Evolutionary conservation across 1,140 invertebrate genomes (phyloP).

Genomic region (Drosophila nikananu): DNA sequence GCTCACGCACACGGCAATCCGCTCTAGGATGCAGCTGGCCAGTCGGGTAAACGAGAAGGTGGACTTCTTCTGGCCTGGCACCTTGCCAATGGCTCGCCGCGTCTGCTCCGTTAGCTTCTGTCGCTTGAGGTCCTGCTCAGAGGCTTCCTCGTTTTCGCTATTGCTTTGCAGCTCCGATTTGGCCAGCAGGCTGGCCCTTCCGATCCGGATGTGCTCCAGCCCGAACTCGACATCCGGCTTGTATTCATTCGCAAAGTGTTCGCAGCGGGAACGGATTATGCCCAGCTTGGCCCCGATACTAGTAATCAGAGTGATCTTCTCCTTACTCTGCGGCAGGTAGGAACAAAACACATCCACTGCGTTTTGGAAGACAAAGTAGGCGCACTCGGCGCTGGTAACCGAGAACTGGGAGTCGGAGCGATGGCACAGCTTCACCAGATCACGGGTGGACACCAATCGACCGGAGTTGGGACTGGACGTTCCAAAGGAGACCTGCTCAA

Average conservation of each 20-base stretch:
- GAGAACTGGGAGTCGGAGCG: constrained; percentile 91
- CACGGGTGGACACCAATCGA: constrained; percentile 92
- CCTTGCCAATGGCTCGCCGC: constrained; percentile 29
- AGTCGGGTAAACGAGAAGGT: constrained; percentile 93
- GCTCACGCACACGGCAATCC: constrained; percentile 92
- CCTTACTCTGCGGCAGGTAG: constrained; percentile 86
- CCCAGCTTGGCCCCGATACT: constrained; percentile 93
- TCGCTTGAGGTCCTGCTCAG: constrained; percentile 54
- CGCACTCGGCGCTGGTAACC: constrained; percentile 90
- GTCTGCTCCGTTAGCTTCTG: constrained; percentile 56
- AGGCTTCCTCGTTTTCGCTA: constrained; percentile 9
- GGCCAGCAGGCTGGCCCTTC: constrained; percentile 86
- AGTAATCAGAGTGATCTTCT: constrained; percentile 89
- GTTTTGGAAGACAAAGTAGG: constrained; percentile 93
- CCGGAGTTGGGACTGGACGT: constrained; percentile 78
- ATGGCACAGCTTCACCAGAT: constrained; percentile 97
- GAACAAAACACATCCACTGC: constrained; percentile 96
- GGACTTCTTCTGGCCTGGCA: constrained; percentile 78
- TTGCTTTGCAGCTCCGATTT: constrained; percentile 40
- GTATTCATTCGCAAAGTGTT: constrained; percentile 91
- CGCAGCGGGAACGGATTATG: constrained; percentile 92
- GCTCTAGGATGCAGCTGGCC: constrained; percentile 93
- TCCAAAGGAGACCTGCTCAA: constrained; percentile 57
- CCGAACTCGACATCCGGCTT: constrained; percentile 90
- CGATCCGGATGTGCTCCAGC: constrained; percentile 86